Conservation (phyloP, 2,113 vertebrate genomes). For the Lichenostomus cassidix region DNA sequence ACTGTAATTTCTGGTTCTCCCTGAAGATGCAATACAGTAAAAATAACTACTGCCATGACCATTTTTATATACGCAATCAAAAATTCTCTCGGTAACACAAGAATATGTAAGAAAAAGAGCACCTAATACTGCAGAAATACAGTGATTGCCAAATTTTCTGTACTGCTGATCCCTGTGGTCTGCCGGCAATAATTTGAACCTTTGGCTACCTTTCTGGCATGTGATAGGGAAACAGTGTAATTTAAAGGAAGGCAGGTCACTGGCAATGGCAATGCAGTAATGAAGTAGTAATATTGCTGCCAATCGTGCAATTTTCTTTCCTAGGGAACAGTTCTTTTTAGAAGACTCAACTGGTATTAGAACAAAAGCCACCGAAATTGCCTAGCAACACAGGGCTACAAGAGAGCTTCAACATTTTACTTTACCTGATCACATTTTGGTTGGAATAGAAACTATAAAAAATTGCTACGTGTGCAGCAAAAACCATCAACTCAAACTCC, state of each 20-base stretch:
- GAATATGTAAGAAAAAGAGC: neutral
- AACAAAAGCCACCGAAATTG: slow-evolving; percentile 25
- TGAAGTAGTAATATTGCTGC: neutral
- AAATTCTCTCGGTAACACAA: neutral
- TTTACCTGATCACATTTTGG: neutral
- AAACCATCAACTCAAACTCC: neutral
- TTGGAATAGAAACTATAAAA: neutral
- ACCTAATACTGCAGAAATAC: neutral
- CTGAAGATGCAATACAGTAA: neutral
- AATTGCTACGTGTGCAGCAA: neutral
- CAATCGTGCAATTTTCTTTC: neutral
- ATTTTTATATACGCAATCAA: neutral
- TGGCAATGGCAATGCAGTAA: neutral
- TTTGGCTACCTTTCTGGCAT: neutral
- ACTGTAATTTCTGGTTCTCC: slow-evolving; percentile 7
- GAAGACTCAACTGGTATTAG: neutral
- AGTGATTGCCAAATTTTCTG: neutral
- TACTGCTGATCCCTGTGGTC: neutral
- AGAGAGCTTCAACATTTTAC: neutral
- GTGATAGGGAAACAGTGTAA: neutral
- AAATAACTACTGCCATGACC: slow-evolving; percentile 1
- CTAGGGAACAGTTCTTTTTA: neutral
- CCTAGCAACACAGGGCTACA: neutral
- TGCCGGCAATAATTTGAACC: neutral
- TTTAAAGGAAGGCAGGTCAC: slow-evolving; percentile 9